Conservation (phyloP, 2,888 invertebrate genomes). For the Pyrocoelia pectoralis region DNA sequence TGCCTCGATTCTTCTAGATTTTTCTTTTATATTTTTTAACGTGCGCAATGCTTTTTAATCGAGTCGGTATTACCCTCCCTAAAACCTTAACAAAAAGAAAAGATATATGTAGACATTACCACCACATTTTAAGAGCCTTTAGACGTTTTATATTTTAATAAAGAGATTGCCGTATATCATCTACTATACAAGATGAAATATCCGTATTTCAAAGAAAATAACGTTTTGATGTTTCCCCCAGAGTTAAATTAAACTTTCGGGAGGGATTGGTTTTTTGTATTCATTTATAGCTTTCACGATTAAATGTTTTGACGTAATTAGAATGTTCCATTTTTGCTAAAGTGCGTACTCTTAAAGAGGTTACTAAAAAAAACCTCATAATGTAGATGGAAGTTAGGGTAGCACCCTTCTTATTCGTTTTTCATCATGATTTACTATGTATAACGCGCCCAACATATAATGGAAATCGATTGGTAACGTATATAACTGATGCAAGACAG, state of each 20-base stretch:
- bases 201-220: neutral
- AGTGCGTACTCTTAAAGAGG: neutral
- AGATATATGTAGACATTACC: neutral
- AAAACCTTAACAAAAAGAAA: neutral
- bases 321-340: neutral
- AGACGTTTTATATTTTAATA: conserved; percentile 11
- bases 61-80: neutral
- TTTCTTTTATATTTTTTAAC: too few species aligned
- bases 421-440: neutral
- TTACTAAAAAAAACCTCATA: neutral
- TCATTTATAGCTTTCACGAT: neutral
- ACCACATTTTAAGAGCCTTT: conserved; percentile 7
- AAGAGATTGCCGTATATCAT: conserved; percentile 10
- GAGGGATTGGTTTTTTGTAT: neutral
- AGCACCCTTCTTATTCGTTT: neutral
- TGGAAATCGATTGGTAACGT: conserved; percentile 1
- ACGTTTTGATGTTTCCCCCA: neutral
- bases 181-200: conserved; percentile 8
- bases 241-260: conserved; percentile 1
- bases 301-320: neutral
- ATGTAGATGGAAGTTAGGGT: neutral
- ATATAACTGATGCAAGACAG: neutral
- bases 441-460: conserved; percentile 1
- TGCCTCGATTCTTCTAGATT: neutral
- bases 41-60: neutral